Conservation (phyloP, 2,797 vertebrate species). For the Ataeniobius toweri region DNA sequence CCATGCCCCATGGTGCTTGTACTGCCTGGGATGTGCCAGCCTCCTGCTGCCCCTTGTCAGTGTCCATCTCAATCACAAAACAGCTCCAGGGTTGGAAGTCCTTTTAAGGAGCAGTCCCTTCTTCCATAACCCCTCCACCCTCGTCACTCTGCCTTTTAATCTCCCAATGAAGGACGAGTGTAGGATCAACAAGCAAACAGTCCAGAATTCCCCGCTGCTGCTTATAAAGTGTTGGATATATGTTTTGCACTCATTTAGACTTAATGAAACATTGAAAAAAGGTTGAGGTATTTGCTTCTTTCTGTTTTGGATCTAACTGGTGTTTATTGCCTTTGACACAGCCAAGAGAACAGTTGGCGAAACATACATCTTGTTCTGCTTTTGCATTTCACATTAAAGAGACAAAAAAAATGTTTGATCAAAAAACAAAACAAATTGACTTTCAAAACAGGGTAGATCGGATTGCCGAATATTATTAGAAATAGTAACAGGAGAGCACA, state of each 20-base stretch:
- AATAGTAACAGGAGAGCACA: too few species aligned
- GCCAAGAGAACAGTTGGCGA: background rate
- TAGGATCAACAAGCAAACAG: constrained; percentile 81
- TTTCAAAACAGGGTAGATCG: too few species aligned
- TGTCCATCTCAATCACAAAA: constrained; percentile 82
- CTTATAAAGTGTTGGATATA: constrained; percentile 1
- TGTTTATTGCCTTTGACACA: background rate
- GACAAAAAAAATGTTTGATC: background rate
- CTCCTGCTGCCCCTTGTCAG: constrained; percentile 85
- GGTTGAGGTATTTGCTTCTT: background rate
- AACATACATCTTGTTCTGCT: background rate
- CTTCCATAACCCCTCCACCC: background rate
- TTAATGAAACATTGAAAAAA: constrained; percentile 60
- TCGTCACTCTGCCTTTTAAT: constrained; percentile 87
- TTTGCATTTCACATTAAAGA: background rate
- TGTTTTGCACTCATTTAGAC: constrained; percentile 44
- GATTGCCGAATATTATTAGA: too few species aligned
- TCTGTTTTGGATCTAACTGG: background rate
- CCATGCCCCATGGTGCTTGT: constrained; percentile 73
- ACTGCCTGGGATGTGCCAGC: constrained; percentile 76
- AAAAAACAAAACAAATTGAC: background rate
- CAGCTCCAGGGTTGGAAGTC: constrained; percentile 74
- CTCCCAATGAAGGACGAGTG: constrained; percentile 84
- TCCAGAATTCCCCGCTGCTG: constrained; percentile 86
- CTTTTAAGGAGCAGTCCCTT: constrained; percentile 47